phyloP scores from a whole-genome alignment of 2,113 vertebrate species.

The Illadopsis cleaveri region DNA sequence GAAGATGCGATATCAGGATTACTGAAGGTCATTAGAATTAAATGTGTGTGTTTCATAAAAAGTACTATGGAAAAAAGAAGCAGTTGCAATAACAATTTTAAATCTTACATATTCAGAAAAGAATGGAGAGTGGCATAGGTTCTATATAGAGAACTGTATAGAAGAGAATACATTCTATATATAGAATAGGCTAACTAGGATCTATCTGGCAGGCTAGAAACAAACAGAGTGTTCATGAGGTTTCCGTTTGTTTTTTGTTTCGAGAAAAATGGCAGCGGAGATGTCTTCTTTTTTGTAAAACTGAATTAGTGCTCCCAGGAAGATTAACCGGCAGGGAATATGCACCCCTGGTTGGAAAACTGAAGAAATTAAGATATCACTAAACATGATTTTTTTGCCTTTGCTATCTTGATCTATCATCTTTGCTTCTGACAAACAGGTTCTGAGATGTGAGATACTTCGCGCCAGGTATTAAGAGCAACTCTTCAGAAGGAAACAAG shows the following conservation, averaged over 20 bases:
- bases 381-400: not conserved
- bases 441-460: not conserved
- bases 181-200: not conserved
- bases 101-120: not conserved
- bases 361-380: not conserved
- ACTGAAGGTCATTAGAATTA: not conserved
- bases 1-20: not conserved
- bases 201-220: not conserved
- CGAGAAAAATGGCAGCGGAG: fast-evolving
- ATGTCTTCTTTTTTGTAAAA: not conserved
- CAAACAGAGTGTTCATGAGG: not conserved
- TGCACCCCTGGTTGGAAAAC: not conserved
- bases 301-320: not conserved
- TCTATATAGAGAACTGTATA: not conserved
- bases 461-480: not conserved
- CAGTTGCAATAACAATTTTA: not conserved
- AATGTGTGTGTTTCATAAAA: not conserved
- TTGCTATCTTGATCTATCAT: not conserved
- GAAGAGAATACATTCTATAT: not conserved
- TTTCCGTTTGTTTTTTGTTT: not conserved
- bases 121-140: not conserved
- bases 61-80: not conserved
- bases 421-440: not conserved
- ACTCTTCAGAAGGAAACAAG: not conserved
- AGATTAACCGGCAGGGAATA: not conserved